Conservation (phyloP, 2,113 vertebrate species). For the Nyctereutes procyonoides region DNA sequence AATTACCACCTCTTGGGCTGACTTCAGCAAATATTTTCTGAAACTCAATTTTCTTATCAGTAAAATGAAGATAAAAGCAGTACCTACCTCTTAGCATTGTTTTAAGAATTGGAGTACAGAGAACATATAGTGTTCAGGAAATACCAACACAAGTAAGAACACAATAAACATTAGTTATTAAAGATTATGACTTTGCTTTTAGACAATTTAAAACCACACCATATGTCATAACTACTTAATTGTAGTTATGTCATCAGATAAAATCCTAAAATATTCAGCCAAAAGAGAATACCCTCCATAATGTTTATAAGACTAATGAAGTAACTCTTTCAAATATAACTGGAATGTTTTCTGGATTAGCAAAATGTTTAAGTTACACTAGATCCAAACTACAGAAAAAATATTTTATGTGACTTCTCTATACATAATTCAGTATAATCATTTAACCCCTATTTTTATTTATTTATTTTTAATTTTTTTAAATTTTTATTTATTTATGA, state of each 20-base stretch:
- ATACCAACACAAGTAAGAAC: neutral
- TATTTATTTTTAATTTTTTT: too few species aligned
- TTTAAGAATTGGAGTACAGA: neutral
- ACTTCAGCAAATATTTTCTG: neutral
- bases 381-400: conserved; percentile 5
- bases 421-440: neutral
- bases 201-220: neutral
- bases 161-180: conserved; percentile 8
- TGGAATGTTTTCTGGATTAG: neutral
- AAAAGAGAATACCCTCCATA: neutral
- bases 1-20: neutral
- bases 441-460: neutral
- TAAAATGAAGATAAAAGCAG: neutral
- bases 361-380: neutral
- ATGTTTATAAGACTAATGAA: neutral
- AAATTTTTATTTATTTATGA: too few species aligned
- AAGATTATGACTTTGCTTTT: neutral
- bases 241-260: neutral
- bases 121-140: neutral
- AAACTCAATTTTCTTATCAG: neutral
- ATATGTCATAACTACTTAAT: neutral
- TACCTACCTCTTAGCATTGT: neutral
- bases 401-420: neutral
- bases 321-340: neutral
- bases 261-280: neutral